These are phyloP conservation scores for Oscarella lobularis DNA, from an alignment of 37 sponge, comb jelly and placozoan species.

Conservation along the genomic window DNA sequence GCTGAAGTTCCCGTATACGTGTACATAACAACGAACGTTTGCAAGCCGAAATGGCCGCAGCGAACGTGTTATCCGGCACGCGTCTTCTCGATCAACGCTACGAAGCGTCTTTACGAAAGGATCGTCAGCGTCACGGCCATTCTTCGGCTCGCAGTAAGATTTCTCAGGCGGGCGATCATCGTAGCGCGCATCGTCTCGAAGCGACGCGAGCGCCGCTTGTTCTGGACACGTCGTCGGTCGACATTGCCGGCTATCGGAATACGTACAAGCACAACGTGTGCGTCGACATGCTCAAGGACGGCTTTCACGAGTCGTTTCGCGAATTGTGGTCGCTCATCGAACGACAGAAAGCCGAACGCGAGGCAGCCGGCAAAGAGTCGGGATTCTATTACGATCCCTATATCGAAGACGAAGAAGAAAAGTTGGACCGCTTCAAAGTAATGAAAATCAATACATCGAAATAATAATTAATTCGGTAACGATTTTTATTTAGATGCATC, in stretches of 20 bases:
- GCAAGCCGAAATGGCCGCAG: neutral
- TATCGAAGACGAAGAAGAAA: constrained; percentile 34
- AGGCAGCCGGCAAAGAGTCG: constrained; percentile 42
- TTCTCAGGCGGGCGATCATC: too few relatives aligned
- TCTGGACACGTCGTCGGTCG: too few relatives aligned
- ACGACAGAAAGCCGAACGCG: constrained; percentile 40
- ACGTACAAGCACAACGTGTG: constrained; percentile 63
- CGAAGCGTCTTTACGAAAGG: too few relatives aligned
- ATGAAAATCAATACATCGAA: too few relatives aligned
- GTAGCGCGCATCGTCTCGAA: too few relatives aligned
- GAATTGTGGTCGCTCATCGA: constrained; percentile 54
- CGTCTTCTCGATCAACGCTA: neutral
- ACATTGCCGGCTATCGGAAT: constrained; percentile 54
- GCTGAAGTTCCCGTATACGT: too few relatives aligned
- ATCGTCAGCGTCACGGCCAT: too few relatives aligned
- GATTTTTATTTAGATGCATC: constrained; percentile 1
- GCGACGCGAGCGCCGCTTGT: too few relatives aligned
- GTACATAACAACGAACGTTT: too few relatives aligned
- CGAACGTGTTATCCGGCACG: neutral
- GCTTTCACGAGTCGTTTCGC: constrained; percentile 59
- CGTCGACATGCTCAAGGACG: constrained; percentile 50
- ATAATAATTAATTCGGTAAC: constrained; percentile 12
- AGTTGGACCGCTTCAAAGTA: constrained; percentile 43
- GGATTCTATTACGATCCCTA: constrained; percentile 41
- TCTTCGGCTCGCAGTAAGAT: too few relatives aligned